Conservation (phyloP, 2,888 invertebrate species). For the Epinotia brunnichana region DNA sequence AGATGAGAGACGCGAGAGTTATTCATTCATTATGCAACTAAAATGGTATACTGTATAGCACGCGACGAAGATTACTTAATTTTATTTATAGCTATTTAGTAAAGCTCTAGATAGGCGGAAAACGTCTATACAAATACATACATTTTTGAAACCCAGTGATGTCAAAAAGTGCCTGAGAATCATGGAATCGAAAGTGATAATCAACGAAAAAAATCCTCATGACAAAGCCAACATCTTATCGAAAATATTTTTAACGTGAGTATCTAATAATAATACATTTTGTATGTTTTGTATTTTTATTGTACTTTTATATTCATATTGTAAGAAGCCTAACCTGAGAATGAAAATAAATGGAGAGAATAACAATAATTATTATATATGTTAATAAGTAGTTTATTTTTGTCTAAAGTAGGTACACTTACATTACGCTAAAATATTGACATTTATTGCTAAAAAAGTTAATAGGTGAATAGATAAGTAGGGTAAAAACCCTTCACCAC, state of each 20-base stretch:
- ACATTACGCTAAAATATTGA: not conserved
- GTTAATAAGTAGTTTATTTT: too few species aligned
- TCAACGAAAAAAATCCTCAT: slow-evolving; percentile 85
- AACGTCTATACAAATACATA: slow-evolving; percentile 3
- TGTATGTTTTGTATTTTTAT: too few species aligned
- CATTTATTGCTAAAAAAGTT: too few species aligned
- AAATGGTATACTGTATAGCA: not conserved
- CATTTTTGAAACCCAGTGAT: slow-evolving; percentile 10
- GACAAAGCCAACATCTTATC: slow-evolving; percentile 84
- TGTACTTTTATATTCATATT: too few species aligned
- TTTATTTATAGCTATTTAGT: slow-evolving; percentile 17
- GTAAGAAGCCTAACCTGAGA: too few species aligned
- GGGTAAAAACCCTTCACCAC: too few species aligned
- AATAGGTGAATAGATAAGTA: too few species aligned
- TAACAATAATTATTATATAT: too few species aligned
- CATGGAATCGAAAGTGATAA: slow-evolving; percentile 86
- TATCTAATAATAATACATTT: too few species aligned
- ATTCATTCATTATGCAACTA: slow-evolving; percentile 32
- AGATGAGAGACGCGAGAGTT: slow-evolving; percentile 13
- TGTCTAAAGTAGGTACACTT: not conserved
- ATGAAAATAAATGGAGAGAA: too few species aligned
- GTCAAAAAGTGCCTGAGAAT: slow-evolving; percentile 46
- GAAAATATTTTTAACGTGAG: slow-evolving; percentile 86
- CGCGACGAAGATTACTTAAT: slow-evolving; percentile 5
- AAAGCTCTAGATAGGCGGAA: slow-evolving; percentile 1